These are phyloP conservation scores for Trichacis sp. DNA, from an alignment of 2,888 invertebrate genomes.

Conservation along the genomic window DNA sequence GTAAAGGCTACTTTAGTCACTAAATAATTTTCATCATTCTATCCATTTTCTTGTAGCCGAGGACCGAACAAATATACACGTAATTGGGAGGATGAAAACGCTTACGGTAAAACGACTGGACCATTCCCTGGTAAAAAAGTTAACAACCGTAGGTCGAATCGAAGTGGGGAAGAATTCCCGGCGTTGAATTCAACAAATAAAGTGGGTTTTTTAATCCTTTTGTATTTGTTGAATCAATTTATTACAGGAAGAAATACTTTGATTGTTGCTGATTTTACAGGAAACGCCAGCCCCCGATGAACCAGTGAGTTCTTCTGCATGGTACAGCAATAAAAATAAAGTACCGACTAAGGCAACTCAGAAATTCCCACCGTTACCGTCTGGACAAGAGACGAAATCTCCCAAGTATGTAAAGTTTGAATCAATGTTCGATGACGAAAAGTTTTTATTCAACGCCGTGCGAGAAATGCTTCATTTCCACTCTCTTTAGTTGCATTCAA, in stretches of 20 bases:
- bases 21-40: too few relatives aligned
- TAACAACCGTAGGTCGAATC: constrained; percentile 58
- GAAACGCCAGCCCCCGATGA: constrained; percentile 52
- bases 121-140: constrained; percentile 50
- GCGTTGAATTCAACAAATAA: constrained; percentile 66
- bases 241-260: too few relatives aligned
- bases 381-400: constrained; percentile 54
- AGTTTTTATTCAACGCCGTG: too few relatives aligned
- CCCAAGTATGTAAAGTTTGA: constrained; percentile 41
- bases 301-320: constrained; percentile 66
- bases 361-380: constrained; percentile 63
- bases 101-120: constrained; percentile 76
- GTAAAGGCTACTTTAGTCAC: too few relatives aligned
- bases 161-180: constrained; percentile 73
- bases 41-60: constrained; percentile 75
- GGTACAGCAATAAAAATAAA: constrained; percentile 67
- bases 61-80: constrained; percentile 93
- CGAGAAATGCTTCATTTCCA: too few relatives aligned
- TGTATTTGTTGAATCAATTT: too few relatives aligned
- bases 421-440: too few relatives aligned
- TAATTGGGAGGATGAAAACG: constrained; percentile 94
- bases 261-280: too few relatives aligned
- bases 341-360: constrained; percentile 52
- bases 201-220: too few relatives aligned
- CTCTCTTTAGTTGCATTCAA: too few relatives aligned